Evolutionary conservation across 2,797 vertebrate genomes (phyloP).

Genomic region (Channa striata): DNA sequence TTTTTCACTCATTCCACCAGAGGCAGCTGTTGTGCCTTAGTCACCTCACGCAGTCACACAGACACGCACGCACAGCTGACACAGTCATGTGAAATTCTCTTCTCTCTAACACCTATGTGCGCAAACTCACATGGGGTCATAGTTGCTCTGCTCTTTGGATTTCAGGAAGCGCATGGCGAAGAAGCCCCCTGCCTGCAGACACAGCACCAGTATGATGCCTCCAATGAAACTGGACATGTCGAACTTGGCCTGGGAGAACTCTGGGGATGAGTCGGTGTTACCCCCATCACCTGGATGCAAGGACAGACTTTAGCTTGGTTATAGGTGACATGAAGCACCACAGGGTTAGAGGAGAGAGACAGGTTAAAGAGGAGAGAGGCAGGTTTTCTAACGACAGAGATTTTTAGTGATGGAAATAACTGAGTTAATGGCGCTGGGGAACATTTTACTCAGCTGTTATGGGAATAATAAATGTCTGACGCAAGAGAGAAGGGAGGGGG

Average conservation of each 20-base stretch:
- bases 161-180: constrained; percentile 92
- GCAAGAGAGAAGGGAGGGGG: constrained; percentile 21
- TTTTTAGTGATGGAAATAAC: constrained; percentile 12
- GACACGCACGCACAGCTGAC: constrained; percentile 11
- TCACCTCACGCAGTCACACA: background rate
- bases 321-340: background rate
- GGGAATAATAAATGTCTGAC: constrained; percentile 53
- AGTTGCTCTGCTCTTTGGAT: constrained; percentile 92
- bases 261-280: constrained; percentile 48
- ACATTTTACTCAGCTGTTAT: constrained; percentile 45
- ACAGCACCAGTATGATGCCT: constrained; percentile 91
- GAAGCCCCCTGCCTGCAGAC: constrained; percentile 88
- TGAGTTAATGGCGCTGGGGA: constrained; percentile 15
- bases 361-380: background rate
- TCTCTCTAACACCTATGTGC: constrained; percentile 32
- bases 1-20: constrained; percentile 56
- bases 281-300: constrained; percentile 54
- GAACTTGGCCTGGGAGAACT: constrained; percentile 87
- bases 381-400: background rate
- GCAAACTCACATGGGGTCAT: constrained; percentile 94
- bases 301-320: constrained; percentile 9
- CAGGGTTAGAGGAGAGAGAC: background rate
- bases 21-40: constrained; percentile 43
- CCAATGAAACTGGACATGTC: constrained; percentile 94
- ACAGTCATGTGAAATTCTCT: constrained; percentile 16